Evolutionary conservation across 2,113 vertebrate species (phyloP), one percentile per base, ranked within the genome.

Genomic region (Toxotes chatareus): DNA sequence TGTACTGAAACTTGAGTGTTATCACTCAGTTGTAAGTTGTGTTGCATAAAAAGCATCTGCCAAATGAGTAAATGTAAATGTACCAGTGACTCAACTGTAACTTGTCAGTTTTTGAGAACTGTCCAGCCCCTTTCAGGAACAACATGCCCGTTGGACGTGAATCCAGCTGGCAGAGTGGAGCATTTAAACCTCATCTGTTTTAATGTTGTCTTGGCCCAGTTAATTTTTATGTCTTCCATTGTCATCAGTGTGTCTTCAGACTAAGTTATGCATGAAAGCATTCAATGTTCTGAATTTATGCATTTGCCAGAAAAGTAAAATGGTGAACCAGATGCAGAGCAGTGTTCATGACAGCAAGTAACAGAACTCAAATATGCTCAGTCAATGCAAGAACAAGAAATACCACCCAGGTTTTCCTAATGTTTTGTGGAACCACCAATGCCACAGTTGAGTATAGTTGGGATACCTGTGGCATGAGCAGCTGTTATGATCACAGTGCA

Each of bases 111-210:
- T 27, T 27, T 27, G 27, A 27, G 27, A 27, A 27, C 27, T 27
- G 27, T 27, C 27, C 27, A 27, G 27, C 27, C 27, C 27, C 27
- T 27, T 27, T 27, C 27, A 27, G 27, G 27, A 27, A 27, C 27
- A 27, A 27, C 27, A 27, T 27, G 27, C 27, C 27, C 27, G 27
- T 68, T 42, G 46, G 13, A 65, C 56, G 8, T 3, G 11, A 56
- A 44, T 38, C 21, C 65, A 70, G 34, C 42, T 64, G 63, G 53
- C 62, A 67, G 7, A 34, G 65, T 12, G 34, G 67, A 32, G 17
- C 46, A 46, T 62, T 73, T 21, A n/a, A 14, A 53, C 34, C 6
- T 64, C 42, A 83, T 76, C 55, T 76, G 66, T 34, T 79, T 65
- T 42, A 55, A 47, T 21, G 55, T 51, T 42, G 56, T 65, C 17